Percentiles rank a stretch among this genome's conserved stretches.
Conservation (phyloP, 2,888 invertebrate species). For the Cephus spinipes region DNA sequence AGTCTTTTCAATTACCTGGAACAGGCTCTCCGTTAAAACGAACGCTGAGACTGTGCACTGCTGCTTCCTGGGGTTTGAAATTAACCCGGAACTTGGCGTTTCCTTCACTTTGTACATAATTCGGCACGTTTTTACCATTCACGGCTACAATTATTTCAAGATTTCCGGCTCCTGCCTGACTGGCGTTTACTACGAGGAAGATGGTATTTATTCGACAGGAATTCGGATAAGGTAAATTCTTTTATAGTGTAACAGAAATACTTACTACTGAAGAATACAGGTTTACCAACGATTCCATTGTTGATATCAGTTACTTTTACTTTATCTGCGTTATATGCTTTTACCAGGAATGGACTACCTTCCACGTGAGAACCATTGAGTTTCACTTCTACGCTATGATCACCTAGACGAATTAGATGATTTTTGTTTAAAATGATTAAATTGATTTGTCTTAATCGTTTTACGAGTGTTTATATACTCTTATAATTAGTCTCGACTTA, state of each 20-base stretch:
- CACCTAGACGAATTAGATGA: constrained; percentile 67
- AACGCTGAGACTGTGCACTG: constrained; percentile 91
- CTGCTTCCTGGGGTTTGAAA: constrained; percentile 95
- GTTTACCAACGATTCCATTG: constrained; percentile 90
- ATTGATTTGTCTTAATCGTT: not conserved
- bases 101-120: constrained; percentile 97
- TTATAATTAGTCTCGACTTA: constrained; percentile 46
- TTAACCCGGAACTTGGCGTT: constrained; percentile 95
- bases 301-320: constrained; percentile 96
- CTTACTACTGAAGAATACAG: constrained; percentile 93
- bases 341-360: constrained; percentile 95
- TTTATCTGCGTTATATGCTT: constrained; percentile 94
- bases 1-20: constrained; percentile 66
- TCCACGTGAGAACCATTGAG: constrained; percentile 83
- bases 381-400: constrained; percentile 89
- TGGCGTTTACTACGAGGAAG: constrained; percentile 83
- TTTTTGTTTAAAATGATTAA: not conserved
- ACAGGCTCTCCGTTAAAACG: constrained; percentile 79
- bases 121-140: constrained; percentile 95
- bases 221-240: constrained; percentile 69
- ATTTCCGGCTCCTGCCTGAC: constrained; percentile 95
- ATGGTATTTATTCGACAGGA: constrained; percentile 71
- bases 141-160: constrained; percentile 98
- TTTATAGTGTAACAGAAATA: constrained; percentile 22
- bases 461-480: not conserved